Conservation (phyloP, 2,113 vertebrate species). For the Corynorhinus townsendii region DNA sequence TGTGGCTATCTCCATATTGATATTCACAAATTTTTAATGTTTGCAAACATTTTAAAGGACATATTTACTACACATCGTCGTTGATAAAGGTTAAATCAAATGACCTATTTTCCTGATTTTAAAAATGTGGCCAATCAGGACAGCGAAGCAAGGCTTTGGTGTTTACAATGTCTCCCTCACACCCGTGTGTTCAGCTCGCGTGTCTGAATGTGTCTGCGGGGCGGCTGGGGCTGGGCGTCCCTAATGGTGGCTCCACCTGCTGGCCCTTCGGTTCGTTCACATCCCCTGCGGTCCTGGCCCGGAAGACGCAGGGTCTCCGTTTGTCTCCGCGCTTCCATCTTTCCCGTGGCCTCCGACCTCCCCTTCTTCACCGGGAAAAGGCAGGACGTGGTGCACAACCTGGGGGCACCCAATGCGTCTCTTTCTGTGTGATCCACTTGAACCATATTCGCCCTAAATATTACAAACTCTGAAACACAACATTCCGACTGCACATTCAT, state of each 20-base stretch:
- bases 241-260: not conserved
- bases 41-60: not conserved
- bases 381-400: not conserved
- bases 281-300: not conserved
- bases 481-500: not conserved
- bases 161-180: not conserved
- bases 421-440: not conserved
- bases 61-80: not conserved
- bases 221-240: not conserved
- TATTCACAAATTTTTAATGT: not conserved
- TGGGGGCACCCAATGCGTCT: not conserved
- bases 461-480: not conserved
- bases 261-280: not conserved
- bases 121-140: not conserved
- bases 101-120: not conserved
- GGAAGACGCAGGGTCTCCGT: not conserved
- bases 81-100: not conserved
- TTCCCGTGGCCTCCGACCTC: not conserved
- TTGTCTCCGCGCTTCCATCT: not conserved
- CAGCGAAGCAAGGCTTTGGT: not conserved
- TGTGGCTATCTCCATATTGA: not conserved
- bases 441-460: not conserved
- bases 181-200: not conserved
- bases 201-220: not conserved
- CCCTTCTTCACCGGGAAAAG: not conserved